Evolutionary conservation across 2,888 invertebrate genomes (phyloP).

Genomic region (Tuberolachnus salignus): DNA sequence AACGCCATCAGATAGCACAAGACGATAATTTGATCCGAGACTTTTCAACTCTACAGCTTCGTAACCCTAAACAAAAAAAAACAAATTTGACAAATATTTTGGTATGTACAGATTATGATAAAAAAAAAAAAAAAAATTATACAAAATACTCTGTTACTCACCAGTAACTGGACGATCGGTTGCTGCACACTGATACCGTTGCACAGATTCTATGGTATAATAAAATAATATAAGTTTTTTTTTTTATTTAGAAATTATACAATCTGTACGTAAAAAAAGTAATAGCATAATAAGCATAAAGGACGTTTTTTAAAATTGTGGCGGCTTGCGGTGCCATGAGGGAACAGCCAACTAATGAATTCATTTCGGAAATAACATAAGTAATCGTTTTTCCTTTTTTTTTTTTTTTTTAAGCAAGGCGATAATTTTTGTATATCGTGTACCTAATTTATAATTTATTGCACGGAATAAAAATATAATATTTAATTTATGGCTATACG

Average conservation of each 20-base stretch:
- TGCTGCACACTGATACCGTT: not conserved
- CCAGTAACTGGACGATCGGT: constrained; percentile 38
- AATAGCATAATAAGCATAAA: no score
- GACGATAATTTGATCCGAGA: constrained; percentile 18
- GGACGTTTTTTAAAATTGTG: no score
- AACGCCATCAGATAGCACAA: constrained; percentile 37
- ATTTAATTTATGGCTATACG: not conserved
- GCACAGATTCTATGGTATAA: constrained; percentile 14
- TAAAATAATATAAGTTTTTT: not conserved
- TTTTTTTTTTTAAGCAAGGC: not conserved
- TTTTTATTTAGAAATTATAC: no score
- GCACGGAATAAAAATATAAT: not conserved
- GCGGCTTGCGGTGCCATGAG: no score
- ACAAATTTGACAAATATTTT: not conserved
- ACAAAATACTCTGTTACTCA: not conserved
- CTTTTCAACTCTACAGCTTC: not conserved
- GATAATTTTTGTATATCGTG: not conserved
- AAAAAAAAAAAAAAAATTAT: no score
- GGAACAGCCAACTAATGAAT: no score
- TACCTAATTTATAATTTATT: not conserved
- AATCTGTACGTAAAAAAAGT: no score
- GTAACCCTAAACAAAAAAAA: constrained; percentile 12
- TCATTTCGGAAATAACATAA: no score
- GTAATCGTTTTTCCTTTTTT: no score
- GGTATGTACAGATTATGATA: not conserved